Conservation (phyloP, 2,888 invertebrate genomes). For the Ochlodes sylvanus region DNA sequence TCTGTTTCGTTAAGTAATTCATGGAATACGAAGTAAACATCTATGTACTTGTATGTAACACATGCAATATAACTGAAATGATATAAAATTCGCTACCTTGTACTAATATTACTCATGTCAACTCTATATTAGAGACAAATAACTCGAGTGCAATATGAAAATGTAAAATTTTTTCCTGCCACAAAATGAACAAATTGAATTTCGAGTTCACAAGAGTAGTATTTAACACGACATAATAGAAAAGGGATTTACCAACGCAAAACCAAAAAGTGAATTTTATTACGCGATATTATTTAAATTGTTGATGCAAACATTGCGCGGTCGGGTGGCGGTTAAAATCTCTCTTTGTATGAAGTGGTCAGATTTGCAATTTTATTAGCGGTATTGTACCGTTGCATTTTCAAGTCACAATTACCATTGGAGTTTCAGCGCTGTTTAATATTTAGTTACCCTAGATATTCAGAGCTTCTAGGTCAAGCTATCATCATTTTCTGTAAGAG, state of each 20-base stretch:
- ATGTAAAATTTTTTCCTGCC: background rate
- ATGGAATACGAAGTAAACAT: no score
- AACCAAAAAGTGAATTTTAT: constrained; percentile 29
- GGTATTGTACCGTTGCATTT: constrained; percentile 32
- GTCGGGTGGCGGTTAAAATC: constrained; percentile 28
- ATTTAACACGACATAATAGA: constrained; percentile 10
- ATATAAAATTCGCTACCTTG: no score
- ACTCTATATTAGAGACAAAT: no score
- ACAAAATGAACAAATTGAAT: constrained; percentile 8
- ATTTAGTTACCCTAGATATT: constrained; percentile 33
- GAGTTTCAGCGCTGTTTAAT: constrained; percentile 29
- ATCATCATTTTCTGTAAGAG: constrained; percentile 17
- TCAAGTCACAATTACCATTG: constrained; percentile 33
- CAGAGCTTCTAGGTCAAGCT: constrained; percentile 27
- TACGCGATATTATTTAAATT: constrained; percentile 30
- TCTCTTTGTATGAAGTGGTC: constrained; percentile 28
- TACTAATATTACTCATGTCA: no score
- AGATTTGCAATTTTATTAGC: constrained; percentile 37
- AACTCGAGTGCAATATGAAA: no score
- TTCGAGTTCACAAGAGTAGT: background rate
- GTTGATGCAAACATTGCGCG: constrained; percentile 29
- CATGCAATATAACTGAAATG: no score
- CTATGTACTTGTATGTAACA: no score
- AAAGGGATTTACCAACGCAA: constrained; percentile 16
- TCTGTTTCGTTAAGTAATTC: no score